These are phyloP conservation scores for Myioborus melanocephalus DNA, from an alignment of 2,797 vertebrate genomes.

Conservation along the genomic window DNA sequence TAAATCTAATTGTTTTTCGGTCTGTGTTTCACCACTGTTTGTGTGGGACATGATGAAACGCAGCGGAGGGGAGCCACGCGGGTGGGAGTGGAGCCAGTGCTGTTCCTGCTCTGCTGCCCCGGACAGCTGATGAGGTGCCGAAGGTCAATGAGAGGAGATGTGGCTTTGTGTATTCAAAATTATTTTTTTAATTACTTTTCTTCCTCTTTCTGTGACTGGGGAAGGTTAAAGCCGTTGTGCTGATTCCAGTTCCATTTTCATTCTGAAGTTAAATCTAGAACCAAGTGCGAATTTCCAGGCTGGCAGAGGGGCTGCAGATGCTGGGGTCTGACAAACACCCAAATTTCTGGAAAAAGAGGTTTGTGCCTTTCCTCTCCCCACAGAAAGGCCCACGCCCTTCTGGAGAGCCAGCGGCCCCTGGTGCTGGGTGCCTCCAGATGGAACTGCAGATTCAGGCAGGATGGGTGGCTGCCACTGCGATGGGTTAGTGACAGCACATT, in stretches of 20 bases:
- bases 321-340: accelerated
- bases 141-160: neutral
- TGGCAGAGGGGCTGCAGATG: accelerated
- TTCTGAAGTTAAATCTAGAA: constrained; percentile 28
- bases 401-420: accelerated
- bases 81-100: neutral
- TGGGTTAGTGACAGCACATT: neutral
- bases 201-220: neutral
- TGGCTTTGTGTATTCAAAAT: neutral
- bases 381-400: accelerated
- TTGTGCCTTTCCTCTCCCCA: neutral
- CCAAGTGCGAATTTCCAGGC: neutral
- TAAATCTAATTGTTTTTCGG: constrained; percentile 50
- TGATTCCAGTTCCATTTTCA: constrained; percentile 1
- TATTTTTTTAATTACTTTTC: neutral
- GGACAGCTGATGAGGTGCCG: accelerated
- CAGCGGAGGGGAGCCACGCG: neutral
- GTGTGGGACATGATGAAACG: neutral
- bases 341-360: neutral
- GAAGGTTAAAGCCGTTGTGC: constrained; percentile 16
- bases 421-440: neutral
- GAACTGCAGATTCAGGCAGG: neutral
- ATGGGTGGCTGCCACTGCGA: accelerated
- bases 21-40: neutral
- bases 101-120: neutral